phyloP scores from a whole-genome alignment of 1,140 invertebrate genomes.

The Gryon sp. region DNA sequence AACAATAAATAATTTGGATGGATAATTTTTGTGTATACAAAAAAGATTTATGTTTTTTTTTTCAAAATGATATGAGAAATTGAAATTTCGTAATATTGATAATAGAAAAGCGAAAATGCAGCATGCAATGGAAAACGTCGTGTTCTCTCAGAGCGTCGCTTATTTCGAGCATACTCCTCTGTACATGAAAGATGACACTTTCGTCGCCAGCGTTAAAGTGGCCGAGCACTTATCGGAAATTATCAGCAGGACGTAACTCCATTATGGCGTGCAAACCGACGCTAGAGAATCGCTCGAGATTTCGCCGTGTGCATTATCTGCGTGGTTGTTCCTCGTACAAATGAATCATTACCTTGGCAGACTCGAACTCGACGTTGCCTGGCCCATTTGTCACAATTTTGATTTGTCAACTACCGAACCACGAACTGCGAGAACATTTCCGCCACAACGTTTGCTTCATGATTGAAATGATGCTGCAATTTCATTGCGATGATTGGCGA shows the following conservation, averaged over 20 bases:
- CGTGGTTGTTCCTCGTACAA: conserved; percentile 28
- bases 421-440: conserved; percentile 6
- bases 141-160: conserved; percentile 27
- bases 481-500: too few species aligned
- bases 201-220: conserved; percentile 73
- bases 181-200: conserved; percentile 52
- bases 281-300: conserved; percentile 27
- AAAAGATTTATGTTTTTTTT: background rate
- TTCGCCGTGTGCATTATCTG: conserved; percentile 43
- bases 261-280: conserved; percentile 61
- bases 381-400: conserved; percentile 48
- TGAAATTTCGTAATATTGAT: too few species aligned
- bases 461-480: too few species aligned
- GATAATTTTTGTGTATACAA: too few species aligned
- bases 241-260: conserved; percentile 75
- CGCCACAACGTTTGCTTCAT: background rate
- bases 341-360: conserved; percentile 55
- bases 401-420: conserved; percentile 41
- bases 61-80: background rate
- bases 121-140: background rate
- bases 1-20: too few species aligned
- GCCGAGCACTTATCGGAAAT: conserved; percentile 77
- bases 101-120: conserved; percentile 10
- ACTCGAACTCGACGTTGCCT: conserved; percentile 14
- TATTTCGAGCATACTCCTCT: conserved; percentile 35